Percentiles rank a stretch among this genome's conserved stretches.
phyloP scores from a whole-genome alignment of 2,888 invertebrate species.

The Ptilodon capucinus region DNA sequence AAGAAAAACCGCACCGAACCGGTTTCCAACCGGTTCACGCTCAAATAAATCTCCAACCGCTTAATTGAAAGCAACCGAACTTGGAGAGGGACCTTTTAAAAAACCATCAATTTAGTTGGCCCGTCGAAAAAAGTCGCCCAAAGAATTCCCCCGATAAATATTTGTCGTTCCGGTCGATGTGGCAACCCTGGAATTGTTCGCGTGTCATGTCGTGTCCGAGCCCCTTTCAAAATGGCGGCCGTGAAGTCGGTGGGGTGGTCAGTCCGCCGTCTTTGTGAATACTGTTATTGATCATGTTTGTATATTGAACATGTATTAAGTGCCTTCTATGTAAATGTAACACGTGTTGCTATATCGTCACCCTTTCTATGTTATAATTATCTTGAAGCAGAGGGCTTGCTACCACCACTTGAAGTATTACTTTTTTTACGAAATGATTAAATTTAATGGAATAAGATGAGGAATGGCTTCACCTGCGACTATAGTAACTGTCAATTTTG shows the following conservation, averaged over 20 bases:
- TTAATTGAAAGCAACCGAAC: conserved; percentile 8
- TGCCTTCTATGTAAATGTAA: too few relatives aligned
- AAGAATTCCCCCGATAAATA: conserved; percentile 61
- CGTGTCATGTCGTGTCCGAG: conserved; percentile 72
- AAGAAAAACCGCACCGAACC: conserved; percentile 20
- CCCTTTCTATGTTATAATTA: too few relatives aligned
- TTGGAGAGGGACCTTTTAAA: conserved; percentile 37
- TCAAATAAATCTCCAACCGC: conserved; percentile 4
- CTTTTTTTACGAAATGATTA: too few relatives aligned
- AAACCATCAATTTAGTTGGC: conserved; percentile 49
- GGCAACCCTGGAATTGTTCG: conserved; percentile 62
- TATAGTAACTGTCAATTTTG: too few relatives aligned
- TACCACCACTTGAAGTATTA: too few relatives aligned
- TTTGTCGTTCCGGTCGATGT: conserved; percentile 40
- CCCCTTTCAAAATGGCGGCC: conserved; percentile 75
- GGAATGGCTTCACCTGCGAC: too few relatives aligned
- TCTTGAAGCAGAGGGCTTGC: too few relatives aligned
- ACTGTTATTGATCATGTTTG: conserved; percentile 64
- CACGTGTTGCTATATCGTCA: too few relatives aligned
- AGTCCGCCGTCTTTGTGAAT: conserved; percentile 60
- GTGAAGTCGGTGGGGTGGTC: conserved; percentile 59
- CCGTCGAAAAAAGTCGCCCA: conserved; percentile 28
- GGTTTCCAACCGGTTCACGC: conserved; percentile 11
- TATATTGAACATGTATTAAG: too few relatives aligned
- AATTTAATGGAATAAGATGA: too few relatives aligned